These are phyloP conservation scores for Callimorpha dominula DNA, from an alignment of 2,888 invertebrate genomes.

Conservation along the genomic window DNA sequence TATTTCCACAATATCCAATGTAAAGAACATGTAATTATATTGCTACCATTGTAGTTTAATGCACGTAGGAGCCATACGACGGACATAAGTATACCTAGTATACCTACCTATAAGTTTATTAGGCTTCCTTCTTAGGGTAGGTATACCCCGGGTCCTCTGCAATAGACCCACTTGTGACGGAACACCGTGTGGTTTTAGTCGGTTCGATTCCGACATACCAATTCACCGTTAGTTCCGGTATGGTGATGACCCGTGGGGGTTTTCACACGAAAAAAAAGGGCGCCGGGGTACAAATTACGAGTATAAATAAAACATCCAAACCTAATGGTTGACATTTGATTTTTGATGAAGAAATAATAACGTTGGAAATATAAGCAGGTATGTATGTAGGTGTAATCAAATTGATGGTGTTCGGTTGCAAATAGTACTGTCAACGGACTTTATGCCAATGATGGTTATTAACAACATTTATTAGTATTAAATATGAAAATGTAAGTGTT, in stretches of 20 bases:
- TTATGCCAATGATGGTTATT: background rate
- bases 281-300: background rate
- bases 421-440: too few species aligned
- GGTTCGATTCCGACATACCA: too few species aligned
- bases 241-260: too few species aligned
- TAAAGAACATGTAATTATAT: constrained; percentile 13
- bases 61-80: constrained; percentile 12
- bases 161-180: too few species aligned
- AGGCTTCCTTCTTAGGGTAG: too few species aligned
- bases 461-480: background rate
- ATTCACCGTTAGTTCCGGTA: too few species aligned
- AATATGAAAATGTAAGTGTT: background rate
- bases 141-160: too few species aligned
- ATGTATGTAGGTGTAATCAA: background rate
- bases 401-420: background rate
- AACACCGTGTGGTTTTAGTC: too few species aligned
- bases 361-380: background rate
- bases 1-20: constrained; percentile 7
- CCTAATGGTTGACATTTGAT: background rate
- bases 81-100: background rate
- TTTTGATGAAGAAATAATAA: background rate
- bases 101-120: too few species aligned
- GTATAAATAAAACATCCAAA: background rate
- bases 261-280: too few species aligned
- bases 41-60: constrained; percentile 6